Evolutionary conservation across 2,888 invertebrate genomes (phyloP), one percentile per base, ranked within the genome.

Genomic region (Lapara coniferarum): DNA sequence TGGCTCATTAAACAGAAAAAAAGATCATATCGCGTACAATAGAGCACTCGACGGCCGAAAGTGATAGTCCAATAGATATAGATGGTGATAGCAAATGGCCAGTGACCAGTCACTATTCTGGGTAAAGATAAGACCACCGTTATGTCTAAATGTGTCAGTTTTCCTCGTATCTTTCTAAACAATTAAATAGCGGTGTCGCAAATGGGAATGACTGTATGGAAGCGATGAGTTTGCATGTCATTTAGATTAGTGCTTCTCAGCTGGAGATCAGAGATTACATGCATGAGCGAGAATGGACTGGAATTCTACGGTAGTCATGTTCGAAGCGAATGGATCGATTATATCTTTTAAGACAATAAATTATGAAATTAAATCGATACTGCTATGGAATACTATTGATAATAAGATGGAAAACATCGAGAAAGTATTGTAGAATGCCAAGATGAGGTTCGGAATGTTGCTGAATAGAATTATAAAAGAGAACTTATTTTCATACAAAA

Each of bases 1-100:
- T 80, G 81, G 84, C 86, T 89, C 89, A 91, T 92, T 91, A 92
- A 87, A 86, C 81, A 80, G 63, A 63, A 85, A 90, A 89, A 89
- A 88, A 85, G 90, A 91, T 92, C 85, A 87, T 89, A 91, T 91
- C 89, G 78, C 84, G 81, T 82, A 92, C 92, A 91, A 92, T 90
- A 88, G 88, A 87, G 84, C 85, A 90, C 88, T 89, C 88, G 84
- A 83, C 86, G 89, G 88, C 90, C 81, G 88, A 91, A 91, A 92
- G 92, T 91, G 91, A 91, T 92, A 92, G 90, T 90, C 82, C 87
- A 85, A 88, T 87, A 89, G 88, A 90, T 88, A 89, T 87, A 81
- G 81, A 88, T 87, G 89, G 87, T 85, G 86, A 85, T 86, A 83
- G 84, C 81, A 78, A 81, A 81, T 83, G 82, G 77, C 77, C 75